Evolutionary conservation across 2,113 vertebrate species (phyloP), one percentile per base, ranked within the genome.

Genomic region (Oreocharis arfaki): DNA sequence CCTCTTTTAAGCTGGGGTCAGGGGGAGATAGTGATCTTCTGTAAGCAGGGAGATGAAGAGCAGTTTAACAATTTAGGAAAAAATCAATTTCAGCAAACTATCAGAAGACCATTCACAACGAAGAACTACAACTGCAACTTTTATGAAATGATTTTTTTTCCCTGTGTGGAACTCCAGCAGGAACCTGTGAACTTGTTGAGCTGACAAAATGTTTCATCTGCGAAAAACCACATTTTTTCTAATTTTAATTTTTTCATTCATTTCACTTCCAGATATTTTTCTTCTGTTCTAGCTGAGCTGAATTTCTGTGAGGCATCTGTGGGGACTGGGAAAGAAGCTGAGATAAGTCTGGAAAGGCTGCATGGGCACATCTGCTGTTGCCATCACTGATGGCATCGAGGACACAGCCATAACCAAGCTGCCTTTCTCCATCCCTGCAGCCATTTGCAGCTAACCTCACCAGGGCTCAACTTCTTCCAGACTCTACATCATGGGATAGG

Each of bases 401-500:
- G 50, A 37, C 75, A 80, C 41, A 64, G 35, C 20, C 41, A 46
- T 24, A 46, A 44, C 28, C 53, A 59, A 64, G n/a, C 21, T 56
- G 49, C 42, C 46, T 84, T 50, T 63, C 47, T 71, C 30, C 60
- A 41, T 41, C 76, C 39, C 84, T 42, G 35, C 68, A 70, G 37
- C 17, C 68, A 7, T 24, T 46, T 32, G 16, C 0, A 79, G 39
- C 16, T 24, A 15, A 61, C 12, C 27, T 71, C 84, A 74, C 11
- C 1, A 0, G 42, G 17, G 13, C 41, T 71, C 15, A 27, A 9
- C 13, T 26, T 50, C 18, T 42, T 47, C 16, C 76, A 56, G 49
- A 26, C 21, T 21, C 77, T 61, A 13, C 0, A 24, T 47, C 55
- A 33, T 0, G 1, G 65, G 56, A 23, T 13, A 7, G 0, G 1